These are phyloP conservation scores for Aporrectodea caliginosa DNA, from an alignment of 1,140 invertebrate species.

Conservation along the genomic window DNA sequence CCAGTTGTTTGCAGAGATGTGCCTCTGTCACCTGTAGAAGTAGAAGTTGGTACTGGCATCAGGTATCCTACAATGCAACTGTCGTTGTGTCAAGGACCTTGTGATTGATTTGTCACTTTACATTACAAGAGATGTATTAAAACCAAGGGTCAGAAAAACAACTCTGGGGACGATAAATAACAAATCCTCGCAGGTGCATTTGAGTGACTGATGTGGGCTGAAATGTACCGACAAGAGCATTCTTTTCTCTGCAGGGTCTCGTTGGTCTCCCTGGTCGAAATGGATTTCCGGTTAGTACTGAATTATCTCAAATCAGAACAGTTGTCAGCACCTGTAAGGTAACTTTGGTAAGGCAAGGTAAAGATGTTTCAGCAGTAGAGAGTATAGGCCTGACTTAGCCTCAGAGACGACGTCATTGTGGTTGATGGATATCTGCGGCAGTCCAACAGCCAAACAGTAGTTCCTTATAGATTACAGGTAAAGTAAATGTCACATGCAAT, in stretches of 20 bases:
- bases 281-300: constrained; percentile 7
- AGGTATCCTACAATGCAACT: no score
- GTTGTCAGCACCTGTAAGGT: not conserved
- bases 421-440: no score
- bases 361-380: not conserved
- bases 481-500: no score
- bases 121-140: not conserved
- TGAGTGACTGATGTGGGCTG: not conserved
- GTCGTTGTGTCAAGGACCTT: not conserved
- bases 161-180: not conserved
- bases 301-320: not conserved
- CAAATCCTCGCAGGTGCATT: no score
- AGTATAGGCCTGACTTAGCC: not conserved
- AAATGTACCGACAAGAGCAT: not conserved
- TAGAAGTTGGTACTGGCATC: no score
- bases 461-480: no score
- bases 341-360: not conserved
- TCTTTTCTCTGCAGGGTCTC: constrained; percentile 1
- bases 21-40: no score
- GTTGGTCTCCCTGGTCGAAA: constrained; percentile 14
- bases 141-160: not conserved
- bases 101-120: not conserved
- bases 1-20: not conserved
- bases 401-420: no score
- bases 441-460: no score